Evolutionary conservation across 2,113 vertebrate species (phyloP), one percentile per base, ranked within the genome.

Genomic region (Mugil cephalus): DNA sequence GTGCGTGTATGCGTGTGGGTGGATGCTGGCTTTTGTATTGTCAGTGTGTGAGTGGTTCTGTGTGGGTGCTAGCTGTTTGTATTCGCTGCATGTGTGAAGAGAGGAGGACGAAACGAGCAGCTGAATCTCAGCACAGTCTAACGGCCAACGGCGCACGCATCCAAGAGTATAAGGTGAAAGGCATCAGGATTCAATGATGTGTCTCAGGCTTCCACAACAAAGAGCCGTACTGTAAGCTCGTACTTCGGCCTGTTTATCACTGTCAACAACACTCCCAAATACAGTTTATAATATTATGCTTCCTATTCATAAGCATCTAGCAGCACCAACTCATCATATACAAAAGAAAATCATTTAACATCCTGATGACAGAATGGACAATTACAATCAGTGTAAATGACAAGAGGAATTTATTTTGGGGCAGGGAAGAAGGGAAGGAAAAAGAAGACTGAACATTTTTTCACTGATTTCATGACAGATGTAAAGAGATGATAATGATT

Each of bases 61-160:
- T 79, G 84, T 87, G 84, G 78, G 79, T 83, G 80, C 42, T 65
- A 21, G 74, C 55, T 80, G 80, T 82, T 79, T 84, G 79, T 85
- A 69, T 84, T 62, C 74, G 14, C 83, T 69, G 76, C 81, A 80
- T 82, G 86, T 85, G 86, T 84, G 71, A 84, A 68, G 64, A 82
- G 84, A 87, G 79, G 77, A 83, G 86, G 86, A 74, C 75, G 67
- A 78, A 74, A 54, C 13, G 77, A 82, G 83, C 77, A 68, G 63
- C 60, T 77, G 75, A 76, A 84, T 82, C 70, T 83, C 73, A 69
- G 73, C 85, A 82, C 64, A 82, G 82, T 77, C 78, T 63, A 55
- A 62, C 75, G 50, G 60, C 71, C 50, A 59, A 21, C 38, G 0
- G 42, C 8, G 50, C 42, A 63, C 6, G 15, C 19, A n/a, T 39